Conservation (phyloP, 1,140 invertebrate genomes). For the Drosophila eugracilis region DNA sequence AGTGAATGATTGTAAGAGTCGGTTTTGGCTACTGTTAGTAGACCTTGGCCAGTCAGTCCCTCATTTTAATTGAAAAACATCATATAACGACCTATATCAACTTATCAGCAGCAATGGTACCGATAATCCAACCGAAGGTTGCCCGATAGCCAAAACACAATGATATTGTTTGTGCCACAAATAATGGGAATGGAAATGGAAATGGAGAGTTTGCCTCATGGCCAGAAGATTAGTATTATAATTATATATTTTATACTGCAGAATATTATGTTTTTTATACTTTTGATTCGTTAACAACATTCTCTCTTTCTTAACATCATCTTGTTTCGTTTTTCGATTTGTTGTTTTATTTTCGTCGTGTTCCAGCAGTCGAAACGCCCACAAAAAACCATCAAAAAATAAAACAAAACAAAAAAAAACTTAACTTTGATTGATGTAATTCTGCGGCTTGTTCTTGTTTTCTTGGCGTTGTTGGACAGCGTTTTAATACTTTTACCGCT, state of each 20-base stretch:
- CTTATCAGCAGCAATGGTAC: conserved; percentile 32
- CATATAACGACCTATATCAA: conserved; percentile 52
- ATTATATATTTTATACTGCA: neutral
- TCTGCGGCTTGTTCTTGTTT: conserved; percentile 12
- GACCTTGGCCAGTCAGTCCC: conserved; percentile 21
- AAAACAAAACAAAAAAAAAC: conserved; percentile 8
- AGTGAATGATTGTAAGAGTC: conserved; percentile 27
- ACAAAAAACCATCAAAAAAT: too few relatives aligned
- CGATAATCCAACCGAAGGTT: conserved; percentile 39
- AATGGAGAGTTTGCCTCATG: neutral
- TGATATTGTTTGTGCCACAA: neutral
- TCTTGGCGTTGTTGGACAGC: conserved; percentile 6
- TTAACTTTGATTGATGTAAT: conserved; percentile 30
- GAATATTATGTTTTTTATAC: neutral
- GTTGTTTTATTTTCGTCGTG: conserved; percentile 6
- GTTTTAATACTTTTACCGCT: conserved; percentile 66
- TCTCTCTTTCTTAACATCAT: neutral
- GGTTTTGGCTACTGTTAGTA: conserved; percentile 25
- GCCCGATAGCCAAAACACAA: conserved; percentile 7
- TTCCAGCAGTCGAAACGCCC: conserved; percentile 11
- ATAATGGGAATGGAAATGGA: too few relatives aligned
- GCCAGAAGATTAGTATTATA: neutral
- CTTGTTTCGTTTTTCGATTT: neutral
- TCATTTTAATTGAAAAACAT: conserved; percentile 19
- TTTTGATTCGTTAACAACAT: neutral